phyloP scores from a whole-genome alignment of 2,113 vertebrate genomes.

The Nesoenas mayeri region DNA sequence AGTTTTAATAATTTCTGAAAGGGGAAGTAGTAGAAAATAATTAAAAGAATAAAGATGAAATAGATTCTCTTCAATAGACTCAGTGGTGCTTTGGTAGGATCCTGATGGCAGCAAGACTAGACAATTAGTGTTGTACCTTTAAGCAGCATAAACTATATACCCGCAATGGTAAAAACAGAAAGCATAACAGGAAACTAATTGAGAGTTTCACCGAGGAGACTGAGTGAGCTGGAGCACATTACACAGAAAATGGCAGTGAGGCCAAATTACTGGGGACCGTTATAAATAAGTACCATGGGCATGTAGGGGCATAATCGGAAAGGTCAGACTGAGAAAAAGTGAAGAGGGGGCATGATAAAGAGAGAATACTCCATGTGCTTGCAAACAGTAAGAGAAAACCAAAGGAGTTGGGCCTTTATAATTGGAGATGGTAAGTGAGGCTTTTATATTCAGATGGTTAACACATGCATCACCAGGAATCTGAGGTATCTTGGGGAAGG shows the following conservation, averaged over 20 bases:
- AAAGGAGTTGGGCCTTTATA: neutral
- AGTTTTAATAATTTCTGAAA: neutral
- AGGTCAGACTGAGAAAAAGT: neutral
- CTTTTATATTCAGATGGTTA: neutral
- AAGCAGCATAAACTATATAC: neutral
- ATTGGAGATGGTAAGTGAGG: neutral
- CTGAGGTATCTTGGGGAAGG: neutral
- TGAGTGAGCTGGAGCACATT: neutral
- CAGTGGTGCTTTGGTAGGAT: neutral
- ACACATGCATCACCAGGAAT: neutral
- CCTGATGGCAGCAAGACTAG: neutral
- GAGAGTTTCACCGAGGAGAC: neutral
- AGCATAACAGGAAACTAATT: neutral
- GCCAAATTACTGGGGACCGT: neutral
- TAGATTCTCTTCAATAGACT: neutral
- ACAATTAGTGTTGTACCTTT: neutral
- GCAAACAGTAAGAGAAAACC: neutral
- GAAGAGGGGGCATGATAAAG: neutral
- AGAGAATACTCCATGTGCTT: neutral
- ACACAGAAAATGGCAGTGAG: neutral
- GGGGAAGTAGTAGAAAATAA: neutral
- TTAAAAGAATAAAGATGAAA: neutral
- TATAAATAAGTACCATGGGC: neutral
- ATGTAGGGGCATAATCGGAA: neutral
- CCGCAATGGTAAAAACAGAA: neutral